Conservation (phyloP, 2,797 vertebrate species). For the Allenopithecus nigroviridis region DNA sequence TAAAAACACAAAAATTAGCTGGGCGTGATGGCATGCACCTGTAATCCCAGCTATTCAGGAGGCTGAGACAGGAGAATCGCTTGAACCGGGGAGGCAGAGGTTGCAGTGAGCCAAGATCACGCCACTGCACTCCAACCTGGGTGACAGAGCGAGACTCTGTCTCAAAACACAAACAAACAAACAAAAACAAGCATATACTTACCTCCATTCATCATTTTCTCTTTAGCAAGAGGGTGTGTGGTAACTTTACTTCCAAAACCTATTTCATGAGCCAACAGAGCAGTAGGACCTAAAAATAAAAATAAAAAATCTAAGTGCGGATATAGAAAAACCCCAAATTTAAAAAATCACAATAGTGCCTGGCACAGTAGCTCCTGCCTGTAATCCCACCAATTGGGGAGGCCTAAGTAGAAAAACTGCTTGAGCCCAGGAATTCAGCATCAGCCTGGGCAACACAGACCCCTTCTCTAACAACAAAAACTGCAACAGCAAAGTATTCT, state of each 20-base stretch:
- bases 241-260: constrained; percentile 96
- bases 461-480: not conserved
- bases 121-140: not conserved
- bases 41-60: not conserved
- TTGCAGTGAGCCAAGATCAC: not conserved
- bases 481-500: not conserved
- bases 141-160: not conserved
- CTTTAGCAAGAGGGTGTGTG: constrained; percentile 95
- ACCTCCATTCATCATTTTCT: constrained; percentile 98
- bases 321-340: not conserved
- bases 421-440: not conserved
- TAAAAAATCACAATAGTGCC: not conserved
- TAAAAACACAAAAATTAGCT: not conserved
- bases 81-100: rapidly evolving
- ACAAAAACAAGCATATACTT: constrained; percentile 52
- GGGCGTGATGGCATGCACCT: not conserved
- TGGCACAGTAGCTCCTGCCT: not conserved
- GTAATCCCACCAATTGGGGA: not conserved
- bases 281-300: constrained; percentile 92
- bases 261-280: constrained; percentile 95
- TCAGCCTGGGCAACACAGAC: not conserved
- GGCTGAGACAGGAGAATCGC: not conserved
- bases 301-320: not conserved
- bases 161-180: not conserved
- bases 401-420: not conserved